Conservation (phyloP, 1,140 invertebrate genomes). For the Vollenhovia emeryi region DNA sequence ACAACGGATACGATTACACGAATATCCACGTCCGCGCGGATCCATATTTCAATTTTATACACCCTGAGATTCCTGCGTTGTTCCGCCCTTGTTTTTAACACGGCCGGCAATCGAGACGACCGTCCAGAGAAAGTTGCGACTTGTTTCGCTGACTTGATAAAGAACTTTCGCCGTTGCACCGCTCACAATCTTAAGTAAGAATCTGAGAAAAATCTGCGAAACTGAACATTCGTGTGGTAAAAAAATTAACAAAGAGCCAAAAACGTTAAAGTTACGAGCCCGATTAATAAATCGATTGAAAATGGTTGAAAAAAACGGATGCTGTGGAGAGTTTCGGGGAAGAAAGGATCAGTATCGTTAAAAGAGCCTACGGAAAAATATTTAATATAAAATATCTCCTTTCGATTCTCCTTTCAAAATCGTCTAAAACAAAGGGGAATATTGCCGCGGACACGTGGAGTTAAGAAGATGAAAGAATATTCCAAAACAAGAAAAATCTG, state of each 20-base stretch:
- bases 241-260: background rate
- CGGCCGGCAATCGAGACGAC: conserved; percentile 32
- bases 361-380: background rate
- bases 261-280: background rate
- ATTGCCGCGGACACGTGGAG: background rate
- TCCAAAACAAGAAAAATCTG: background rate
- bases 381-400: background rate
- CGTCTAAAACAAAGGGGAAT: background rate
- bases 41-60: conserved; percentile 57
- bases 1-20: conserved; percentile 56
- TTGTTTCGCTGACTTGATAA: conserved; percentile 7
- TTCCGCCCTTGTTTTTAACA: conserved; percentile 46
- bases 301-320: background rate
- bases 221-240: background rate
- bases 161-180: background rate
- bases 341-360: background rate
- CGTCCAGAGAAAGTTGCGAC: background rate
- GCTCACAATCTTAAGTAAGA: background rate
- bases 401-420: background rate
- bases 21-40: conserved; percentile 43
- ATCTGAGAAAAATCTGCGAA: background rate
- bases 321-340: background rate
- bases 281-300: background rate
- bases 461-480: background rate
- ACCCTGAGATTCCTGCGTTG: conserved; percentile 44